These are phyloP conservation scores for Euglossa dilemma DNA, from an alignment of 1,140 invertebrate species.

Conservation along the genomic window DNA sequence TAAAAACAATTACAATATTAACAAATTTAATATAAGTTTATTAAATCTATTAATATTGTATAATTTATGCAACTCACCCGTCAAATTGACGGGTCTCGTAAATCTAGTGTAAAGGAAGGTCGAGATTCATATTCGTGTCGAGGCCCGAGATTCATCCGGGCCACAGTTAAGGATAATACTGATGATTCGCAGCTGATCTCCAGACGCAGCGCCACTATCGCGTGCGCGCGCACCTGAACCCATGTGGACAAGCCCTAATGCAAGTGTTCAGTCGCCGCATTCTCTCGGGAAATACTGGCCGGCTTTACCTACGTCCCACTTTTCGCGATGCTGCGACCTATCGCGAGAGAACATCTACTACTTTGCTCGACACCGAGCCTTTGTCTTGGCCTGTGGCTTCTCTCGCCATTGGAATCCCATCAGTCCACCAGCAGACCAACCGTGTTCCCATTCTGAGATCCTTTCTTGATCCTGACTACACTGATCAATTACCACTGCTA, in stretches of 20 bases:
- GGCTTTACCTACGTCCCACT: slow-evolving; percentile 57
- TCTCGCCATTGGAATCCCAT: slow-evolving; percentile 25
- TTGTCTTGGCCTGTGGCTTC: slow-evolving; percentile 51
- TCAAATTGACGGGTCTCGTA: too few species aligned
- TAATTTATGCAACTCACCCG: too few species aligned
- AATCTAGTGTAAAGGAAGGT: too few species aligned
- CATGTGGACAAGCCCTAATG: slow-evolving; percentile 36
- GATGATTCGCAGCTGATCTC: slow-evolving; percentile 26
- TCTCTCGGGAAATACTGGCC: slow-evolving; percentile 61
- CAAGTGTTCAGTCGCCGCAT: slow-evolving; percentile 29
- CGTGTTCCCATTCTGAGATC: slow-evolving; percentile 48
- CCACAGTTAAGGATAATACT: slow-evolving; percentile 49
- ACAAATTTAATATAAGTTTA: too few species aligned
- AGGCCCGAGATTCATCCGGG: not conserved
- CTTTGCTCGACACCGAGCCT: slow-evolving; percentile 41
- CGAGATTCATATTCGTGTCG: not conserved
- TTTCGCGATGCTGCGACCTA: slow-evolving; percentile 43
- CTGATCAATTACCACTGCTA: slow-evolving; percentile 44
- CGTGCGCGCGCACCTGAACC: slow-evolving; percentile 26
- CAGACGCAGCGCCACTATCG: not conserved
- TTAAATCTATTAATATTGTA: too few species aligned
- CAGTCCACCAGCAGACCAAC: slow-evolving; percentile 39
- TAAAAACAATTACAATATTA: too few species aligned
- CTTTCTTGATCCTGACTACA: slow-evolving; percentile 50
- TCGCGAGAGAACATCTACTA: slow-evolving; percentile 48